Evolutionary conservation across 2,113 vertebrate genomes (phyloP).

Genomic region (Peucedramus taeniatus): DNA sequence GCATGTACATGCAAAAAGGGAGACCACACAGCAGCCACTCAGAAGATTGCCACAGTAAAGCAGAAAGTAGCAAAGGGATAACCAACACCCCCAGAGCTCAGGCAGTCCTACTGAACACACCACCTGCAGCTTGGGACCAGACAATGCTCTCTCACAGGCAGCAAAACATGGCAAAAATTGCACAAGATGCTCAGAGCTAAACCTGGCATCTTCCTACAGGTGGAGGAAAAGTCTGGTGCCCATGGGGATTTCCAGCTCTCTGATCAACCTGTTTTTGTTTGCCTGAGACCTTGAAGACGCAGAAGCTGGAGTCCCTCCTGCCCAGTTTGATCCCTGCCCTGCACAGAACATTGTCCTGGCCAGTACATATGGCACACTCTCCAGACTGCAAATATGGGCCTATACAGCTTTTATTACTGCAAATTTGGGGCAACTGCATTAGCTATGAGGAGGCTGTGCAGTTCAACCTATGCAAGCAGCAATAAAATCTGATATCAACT

Average conservation of each 20-base stretch:
- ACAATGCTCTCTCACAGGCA: not conserved
- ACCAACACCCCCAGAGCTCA: not conserved
- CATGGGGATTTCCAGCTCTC: not conserved
- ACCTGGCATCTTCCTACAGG: not conserved
- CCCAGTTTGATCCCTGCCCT: not conserved
- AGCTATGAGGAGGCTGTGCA: not conserved
- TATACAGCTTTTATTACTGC: not conserved
- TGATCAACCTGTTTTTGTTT: not conserved
- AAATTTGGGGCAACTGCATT: not conserved
- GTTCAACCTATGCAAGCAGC: not conserved
- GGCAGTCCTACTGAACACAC: not conserved
- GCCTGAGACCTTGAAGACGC: not conserved
- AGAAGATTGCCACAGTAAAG: not conserved
- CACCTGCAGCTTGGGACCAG: not conserved
- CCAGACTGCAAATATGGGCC: not conserved
- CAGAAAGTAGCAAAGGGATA: not conserved
- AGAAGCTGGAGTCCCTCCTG: not conserved
- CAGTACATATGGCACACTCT: not conserved
- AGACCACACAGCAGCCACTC: not conserved
- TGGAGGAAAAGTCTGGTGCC: not conserved
- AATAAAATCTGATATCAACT: not conserved
- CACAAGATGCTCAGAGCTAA: not conserved
- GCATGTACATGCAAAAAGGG: fast-evolving
- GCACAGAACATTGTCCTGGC: not conserved
- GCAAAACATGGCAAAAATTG: not conserved